Conservation (phyloP, 2,113 vertebrate genomes). For the Epinephelus lanceolatus region DNA sequence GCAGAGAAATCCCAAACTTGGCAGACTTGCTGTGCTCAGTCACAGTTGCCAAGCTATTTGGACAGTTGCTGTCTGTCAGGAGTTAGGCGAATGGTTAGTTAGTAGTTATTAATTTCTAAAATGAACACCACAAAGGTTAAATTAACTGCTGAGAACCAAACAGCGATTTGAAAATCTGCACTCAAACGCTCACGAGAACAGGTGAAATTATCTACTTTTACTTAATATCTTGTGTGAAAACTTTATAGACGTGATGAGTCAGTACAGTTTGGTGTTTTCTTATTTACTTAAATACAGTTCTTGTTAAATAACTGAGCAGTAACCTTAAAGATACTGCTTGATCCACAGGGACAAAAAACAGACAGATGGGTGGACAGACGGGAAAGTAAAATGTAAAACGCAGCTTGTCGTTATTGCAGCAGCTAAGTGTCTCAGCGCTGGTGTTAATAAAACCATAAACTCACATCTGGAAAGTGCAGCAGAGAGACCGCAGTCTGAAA, state of each 20-base stretch:
- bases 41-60: not conserved
- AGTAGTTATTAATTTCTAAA: no score
- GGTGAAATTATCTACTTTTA: not conserved
- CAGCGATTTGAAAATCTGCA: not conserved
- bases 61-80: not conserved
- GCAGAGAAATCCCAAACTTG: not conserved
- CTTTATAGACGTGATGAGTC: no score
- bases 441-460: conserved; percentile 56
- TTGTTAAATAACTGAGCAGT: not conserved
- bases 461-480: conserved; percentile 61
- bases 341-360: not conserved
- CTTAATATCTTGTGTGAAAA: not conserved
- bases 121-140: no score
- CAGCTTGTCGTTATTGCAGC: conserved; percentile 16
- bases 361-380: not conserved
- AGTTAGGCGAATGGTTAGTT: no score
- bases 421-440: conserved; percentile 9
- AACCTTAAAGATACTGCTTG: not conserved
- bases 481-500: conserved; percentile 40
- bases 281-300: not conserved
- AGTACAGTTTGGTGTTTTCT: not conserved
- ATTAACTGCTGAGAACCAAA: not conserved
- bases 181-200: not conserved
- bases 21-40: not conserved
- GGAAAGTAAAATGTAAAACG: conserved; percentile 19